A percentile compares a stretch with the other conserved stretches of the same genome.
Evolutionary conservation across 2,113 vertebrate genomes (phyloP).

Genomic region (Saguinus imperator): DNA sequence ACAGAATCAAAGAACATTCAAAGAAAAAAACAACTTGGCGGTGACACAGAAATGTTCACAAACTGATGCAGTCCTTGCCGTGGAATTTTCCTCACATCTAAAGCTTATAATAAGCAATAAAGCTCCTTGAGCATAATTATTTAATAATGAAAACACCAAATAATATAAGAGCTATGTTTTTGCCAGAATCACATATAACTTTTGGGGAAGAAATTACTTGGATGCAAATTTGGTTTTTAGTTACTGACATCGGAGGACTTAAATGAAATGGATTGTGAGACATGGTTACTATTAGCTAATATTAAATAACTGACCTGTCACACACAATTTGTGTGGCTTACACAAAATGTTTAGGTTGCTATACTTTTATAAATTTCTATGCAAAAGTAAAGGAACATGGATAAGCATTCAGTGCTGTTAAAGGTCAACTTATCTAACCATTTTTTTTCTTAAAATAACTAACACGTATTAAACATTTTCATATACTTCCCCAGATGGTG

Average conservation of each 20-base stretch:
- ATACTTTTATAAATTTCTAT: neutral
- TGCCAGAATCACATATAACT: constrained; percentile 53
- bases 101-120: neutral
- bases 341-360: neutral
- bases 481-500: neutral
- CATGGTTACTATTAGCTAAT: neutral
- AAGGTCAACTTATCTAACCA: neutral
- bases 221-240: constrained; percentile 26
- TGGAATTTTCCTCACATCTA: constrained; percentile 59
- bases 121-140: constrained; percentile 59
- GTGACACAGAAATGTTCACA: constrained; percentile 42
- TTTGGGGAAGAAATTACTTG: constrained; percentile 15
- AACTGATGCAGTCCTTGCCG: neutral
- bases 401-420: neutral
- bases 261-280: neutral
- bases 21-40: constrained; percentile 60
- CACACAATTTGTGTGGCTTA: neutral
- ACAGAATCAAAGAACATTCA: constrained; percentile 71
- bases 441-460: neutral
- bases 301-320: constrained; percentile 18
- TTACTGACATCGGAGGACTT: neutral
- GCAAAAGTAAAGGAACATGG: neutral
- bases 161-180: constrained; percentile 57
- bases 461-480: neutral
- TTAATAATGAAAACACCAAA: constrained; percentile 44